Base-by-base conservation (phyloP, 1,140 invertebrate species). In the Cydia pomonella region DNA sequence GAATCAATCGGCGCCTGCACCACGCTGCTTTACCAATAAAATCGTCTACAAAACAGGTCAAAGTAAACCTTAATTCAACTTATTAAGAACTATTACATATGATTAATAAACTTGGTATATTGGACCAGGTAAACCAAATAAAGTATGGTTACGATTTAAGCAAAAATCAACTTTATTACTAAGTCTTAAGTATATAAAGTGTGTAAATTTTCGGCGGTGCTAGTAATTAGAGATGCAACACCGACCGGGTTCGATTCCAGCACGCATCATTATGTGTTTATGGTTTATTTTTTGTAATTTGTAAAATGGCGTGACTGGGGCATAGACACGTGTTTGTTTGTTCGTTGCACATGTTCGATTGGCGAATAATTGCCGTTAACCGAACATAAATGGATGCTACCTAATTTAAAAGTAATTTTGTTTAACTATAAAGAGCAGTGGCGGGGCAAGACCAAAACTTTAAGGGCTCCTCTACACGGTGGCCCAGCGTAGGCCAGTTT, bases 1-100 rank as follows among this genome's bases (percentile, higher is more conserved):
- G 83, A 88, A 87, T 89, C 85, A 87, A 90, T 88, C 86, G 84
- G 75, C 75, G 77, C 76, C 79, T 69, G 77, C 66, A 82, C 85
- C 77, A 71, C 44, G 74, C 80, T 73, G 12, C 9, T 23, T 23
- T 59, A 23, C 53, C 53, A 59, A 59, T 10, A 6, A 23, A 12
- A 12, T 1, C 12, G 4, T 10, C 53, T 10, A 21, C 18, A 23
- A 23, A 59, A 23, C 21, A 59, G 2, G 4, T 9, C 21, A 23
- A 59, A 59, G 10, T 23, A 21, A 59, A 59, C 53, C 7, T 59
- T 59, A 59, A 12, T 2, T 23, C 53, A 21, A 23, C 18, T 18
- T 12, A 59, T 59, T 59, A 59, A 10, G 21, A 23, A 12, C 21
- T 12, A 59, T 5, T 0, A 59, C 21, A 12, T 12, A 23, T 23